Evolutionary conservation across 2,797 vertebrate species (phyloP), one percentile per base, ranked within the genome.

Genomic region (Carduelis carduelis): DNA sequence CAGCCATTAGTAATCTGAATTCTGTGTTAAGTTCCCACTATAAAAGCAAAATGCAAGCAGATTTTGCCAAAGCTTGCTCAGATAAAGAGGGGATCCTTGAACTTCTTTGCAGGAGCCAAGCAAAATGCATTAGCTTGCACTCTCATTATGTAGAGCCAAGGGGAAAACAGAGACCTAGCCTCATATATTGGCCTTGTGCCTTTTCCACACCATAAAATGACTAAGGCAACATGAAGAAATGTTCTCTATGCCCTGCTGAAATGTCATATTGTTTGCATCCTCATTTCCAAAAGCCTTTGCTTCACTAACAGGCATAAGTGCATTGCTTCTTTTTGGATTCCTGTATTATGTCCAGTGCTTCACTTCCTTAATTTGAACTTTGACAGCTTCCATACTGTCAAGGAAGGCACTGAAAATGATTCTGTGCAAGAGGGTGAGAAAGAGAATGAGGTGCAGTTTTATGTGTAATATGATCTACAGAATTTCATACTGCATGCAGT

Each of bases 121-220:
- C 20, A 96, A 95, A 95, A 95, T 71, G 82, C 78, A 89, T 92
- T 85, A 95, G 64, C 27, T 77, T 89, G 70, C 61, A 44, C 50
- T 78, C 43, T 39, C 44, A 90, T 46, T 61, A 69, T 17, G 35
- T 5, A 69, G 63, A 83, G 77, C 63, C 50, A 75, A 68, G 39
- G 43, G 17, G 30, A 92, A 90, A 95, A 65, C 52, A 93, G 60
- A 90, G 37, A 83, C 21, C 39, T 55, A 81, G 43, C 47, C 43
- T 91, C 53, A 52, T 12, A 64, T 47, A 37, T 11, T 92, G 92
- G 89, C 84, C 55, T 66, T 47, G 14, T 65, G 89, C 90, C 78
- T 61, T 94, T 83, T 85, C 56, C 64, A 85, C 46, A 37, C 69
- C 69, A 61, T 89, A 87, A 96, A 90, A 89, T 37, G 30, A 83